phyloP scores from a whole-genome alignment of 1,140 invertebrate genomes.

The Sitophilus oryzae region DNA sequence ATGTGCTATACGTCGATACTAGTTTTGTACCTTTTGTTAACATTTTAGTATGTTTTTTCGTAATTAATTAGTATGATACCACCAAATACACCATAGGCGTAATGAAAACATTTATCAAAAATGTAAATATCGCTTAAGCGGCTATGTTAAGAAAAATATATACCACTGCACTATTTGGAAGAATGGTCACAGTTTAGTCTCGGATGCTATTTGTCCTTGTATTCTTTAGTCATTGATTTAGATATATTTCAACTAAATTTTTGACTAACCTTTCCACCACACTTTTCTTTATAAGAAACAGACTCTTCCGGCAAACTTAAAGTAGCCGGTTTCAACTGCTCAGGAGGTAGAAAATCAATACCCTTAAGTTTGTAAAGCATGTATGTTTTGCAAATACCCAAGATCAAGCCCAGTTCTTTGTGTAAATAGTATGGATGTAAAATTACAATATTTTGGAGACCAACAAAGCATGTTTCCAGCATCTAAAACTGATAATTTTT shows the following conservation, averaged over 20 bases:
- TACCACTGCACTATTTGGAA: no score
- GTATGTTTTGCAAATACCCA: constrained; percentile 50
- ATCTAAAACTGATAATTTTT: constrained; percentile 26
- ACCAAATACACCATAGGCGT: no score
- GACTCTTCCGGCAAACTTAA: constrained; percentile 49
- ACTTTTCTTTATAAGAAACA: constrained; percentile 41
- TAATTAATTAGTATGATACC: no score
- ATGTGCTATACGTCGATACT: no score
- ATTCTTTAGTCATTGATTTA: no score
- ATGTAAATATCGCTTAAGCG: no score
- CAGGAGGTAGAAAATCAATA: constrained; percentile 37
- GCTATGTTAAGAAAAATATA: no score
- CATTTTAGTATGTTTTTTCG: no score
- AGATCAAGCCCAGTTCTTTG: constrained; percentile 44
- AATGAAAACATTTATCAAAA: no score
- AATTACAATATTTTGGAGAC: constrained; percentile 36
- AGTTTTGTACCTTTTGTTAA: no score
- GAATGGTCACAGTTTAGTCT: no score
- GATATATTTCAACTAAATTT: constrained; percentile 19
- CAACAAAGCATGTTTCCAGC: constrained; percentile 30
- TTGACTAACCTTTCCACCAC: constrained; percentile 42
- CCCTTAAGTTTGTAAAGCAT: constrained; percentile 48
- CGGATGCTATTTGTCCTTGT: no score
- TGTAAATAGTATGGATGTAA: constrained; percentile 26
- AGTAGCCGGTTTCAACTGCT: constrained; percentile 47